Percentiles rank a stretch among this genome's conserved stretches.
phyloP scores from a whole-genome alignment of 2,888 invertebrate genomes.

The Epirrhoe tristata region DNA sequence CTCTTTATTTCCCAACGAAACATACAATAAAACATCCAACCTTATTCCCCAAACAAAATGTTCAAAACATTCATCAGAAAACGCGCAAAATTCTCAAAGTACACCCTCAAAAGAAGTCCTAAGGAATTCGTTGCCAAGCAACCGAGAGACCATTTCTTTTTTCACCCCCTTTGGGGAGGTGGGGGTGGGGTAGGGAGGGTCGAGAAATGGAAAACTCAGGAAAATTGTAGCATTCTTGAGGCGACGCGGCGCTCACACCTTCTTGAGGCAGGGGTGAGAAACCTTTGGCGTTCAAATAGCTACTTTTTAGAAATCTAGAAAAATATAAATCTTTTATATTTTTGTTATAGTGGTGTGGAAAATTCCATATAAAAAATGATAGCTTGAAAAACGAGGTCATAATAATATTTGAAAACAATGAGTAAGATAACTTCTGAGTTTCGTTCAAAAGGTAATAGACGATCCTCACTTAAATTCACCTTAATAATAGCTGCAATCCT shows the following conservation, averaged over 20 bases:
- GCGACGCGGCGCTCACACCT: slow-evolving; percentile 84
- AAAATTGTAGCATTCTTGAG: slow-evolving; percentile 86
- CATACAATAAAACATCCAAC: not conserved
- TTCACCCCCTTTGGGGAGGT: slow-evolving; percentile 51
- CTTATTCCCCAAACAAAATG: not conserved
- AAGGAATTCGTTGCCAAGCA: slow-evolving; percentile 70
- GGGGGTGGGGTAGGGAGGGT: slow-evolving; percentile 58
- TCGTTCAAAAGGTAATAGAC: no score
- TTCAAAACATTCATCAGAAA: slow-evolving; percentile 22
- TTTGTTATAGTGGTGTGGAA: no score
- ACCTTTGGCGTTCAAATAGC: slow-evolving; percentile 55
- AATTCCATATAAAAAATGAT: no score
- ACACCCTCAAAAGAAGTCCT: slow-evolving; percentile 44
- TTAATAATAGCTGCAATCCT: no score
- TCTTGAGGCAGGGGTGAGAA: slow-evolving; percentile 66
- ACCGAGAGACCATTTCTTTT: slow-evolving; percentile 78
- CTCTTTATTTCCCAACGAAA: not conserved
- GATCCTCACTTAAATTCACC: no score
- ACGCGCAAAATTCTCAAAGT: slow-evolving; percentile 16
- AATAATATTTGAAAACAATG: no score
- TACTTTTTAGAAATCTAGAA: not conserved
- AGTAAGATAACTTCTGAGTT: no score
- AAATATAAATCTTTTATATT: not conserved
- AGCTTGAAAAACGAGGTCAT: no score
- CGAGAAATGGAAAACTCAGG: slow-evolving; percentile 85